Conservation (phyloP, 2,797 vertebrate genomes). For the Takifugu ocellatus region DNA sequence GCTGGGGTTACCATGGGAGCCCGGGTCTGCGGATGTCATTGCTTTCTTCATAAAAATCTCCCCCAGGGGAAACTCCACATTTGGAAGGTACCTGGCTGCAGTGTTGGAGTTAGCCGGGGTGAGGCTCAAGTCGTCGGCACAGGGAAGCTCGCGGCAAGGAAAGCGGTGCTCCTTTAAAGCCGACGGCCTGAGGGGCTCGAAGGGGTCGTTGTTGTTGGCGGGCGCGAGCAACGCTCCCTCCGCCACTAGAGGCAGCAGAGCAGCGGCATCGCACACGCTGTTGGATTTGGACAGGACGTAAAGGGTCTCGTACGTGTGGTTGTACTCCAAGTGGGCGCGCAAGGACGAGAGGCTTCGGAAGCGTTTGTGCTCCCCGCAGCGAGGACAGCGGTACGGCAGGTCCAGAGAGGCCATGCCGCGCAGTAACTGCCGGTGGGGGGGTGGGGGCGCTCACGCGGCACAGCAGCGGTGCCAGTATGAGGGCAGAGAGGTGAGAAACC, state of each 20-base stretch:
- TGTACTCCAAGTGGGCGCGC: conserved; percentile 96
- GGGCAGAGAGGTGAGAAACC: conserved; percentile 48
- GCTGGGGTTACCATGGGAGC: conserved; percentile 77
- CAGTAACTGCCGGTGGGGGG: conserved; percentile 56
- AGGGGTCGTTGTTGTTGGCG: conserved; percentile 82
- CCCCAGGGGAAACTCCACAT: conserved; percentile 93
- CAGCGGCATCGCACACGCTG: conserved; percentile 92
- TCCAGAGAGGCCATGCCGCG: conserved; percentile 96
- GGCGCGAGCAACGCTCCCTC: conserved; percentile 81
- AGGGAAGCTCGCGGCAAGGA: conserved; percentile 86
- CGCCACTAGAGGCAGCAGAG: conserved; percentile 86
- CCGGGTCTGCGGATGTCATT: conserved; percentile 83
- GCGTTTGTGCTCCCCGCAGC: conserved; percentile 98
- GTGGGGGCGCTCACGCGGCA: conserved; percentile 69
- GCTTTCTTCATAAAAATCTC: conserved; percentile 90
- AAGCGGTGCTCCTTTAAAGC: conserved; percentile 86
- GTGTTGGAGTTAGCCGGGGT: conserved; percentile 74
- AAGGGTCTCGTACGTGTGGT: conserved; percentile 98
- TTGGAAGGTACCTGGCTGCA: conserved; percentile 87
- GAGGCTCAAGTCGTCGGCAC: conserved; percentile 86
- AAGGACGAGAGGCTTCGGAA: conserved; percentile 97
- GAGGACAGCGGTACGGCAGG: conserved; percentile 96
- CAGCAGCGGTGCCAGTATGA: conserved; percentile 59
- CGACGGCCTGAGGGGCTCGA: conserved; percentile 82
- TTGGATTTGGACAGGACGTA: conserved; percentile 98